Evolutionary conservation across 2,888 invertebrate genomes (phyloP), one percentile per base, ranked within the genome.

Genomic region (Dioctria rufipes): DNA sequence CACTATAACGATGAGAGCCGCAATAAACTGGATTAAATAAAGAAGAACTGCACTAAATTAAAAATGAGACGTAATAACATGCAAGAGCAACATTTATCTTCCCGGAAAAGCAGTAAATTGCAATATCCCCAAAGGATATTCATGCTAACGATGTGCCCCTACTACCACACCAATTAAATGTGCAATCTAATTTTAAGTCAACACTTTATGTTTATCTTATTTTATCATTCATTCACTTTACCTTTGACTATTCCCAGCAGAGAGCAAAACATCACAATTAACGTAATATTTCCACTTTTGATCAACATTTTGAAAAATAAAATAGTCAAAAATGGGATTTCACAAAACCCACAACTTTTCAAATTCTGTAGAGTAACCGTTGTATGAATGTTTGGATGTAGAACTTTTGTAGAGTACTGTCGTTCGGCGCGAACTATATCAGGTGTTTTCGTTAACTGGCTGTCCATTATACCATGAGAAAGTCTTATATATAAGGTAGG

Each of bases 1-100:
- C 71, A 71, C 71, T 39, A 25, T 25, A 51, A 37, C 71, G 40
- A 54, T 46, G 71, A 54, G 71, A 51, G 39, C 39, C 54, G 71
- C 71, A 51, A 71, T 71, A 71, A 71, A 54, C 71, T 5, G 71
- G 71, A 71, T 71, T 71, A 71, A 71, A 51, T 6, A 40, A 71
- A 71, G 46, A 51, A 4, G 37, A 5, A 71, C 37, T 25, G 71
- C 54, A 40, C 37, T 71, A 71, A 71, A 71, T 71, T 71, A 71
- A 71, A 71, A 6, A 49, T 1, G 58, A 25, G 5, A 58, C n/a
- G 13, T 46, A n/a, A 51, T 39, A 5, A 51, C 71, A 71, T 51
- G 71, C 71, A 71, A 54, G 39, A 13, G 5, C 5, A 13, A 71
- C 49, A 4, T 58, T 58, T 58, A n/a, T n/a, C 11, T 13, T 11